Conservation (phyloP, 1,140 invertebrate genomes). For the Platyscapa corneri region DNA sequence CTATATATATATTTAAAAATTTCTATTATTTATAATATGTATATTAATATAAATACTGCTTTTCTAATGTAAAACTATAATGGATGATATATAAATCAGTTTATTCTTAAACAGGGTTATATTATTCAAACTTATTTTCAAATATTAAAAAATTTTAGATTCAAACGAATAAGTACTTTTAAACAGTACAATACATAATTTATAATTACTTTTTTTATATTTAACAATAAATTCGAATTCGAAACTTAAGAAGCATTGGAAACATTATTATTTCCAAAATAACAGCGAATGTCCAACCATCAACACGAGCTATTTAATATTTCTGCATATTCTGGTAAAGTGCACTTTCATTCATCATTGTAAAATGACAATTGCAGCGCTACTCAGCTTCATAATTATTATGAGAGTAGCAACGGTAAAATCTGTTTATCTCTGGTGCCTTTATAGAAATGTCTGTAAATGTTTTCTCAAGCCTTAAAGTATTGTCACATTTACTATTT, state of each 20-base stretch:
- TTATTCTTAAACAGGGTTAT: too few relatives aligned
- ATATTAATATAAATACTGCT: too few relatives aligned
- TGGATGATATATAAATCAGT: too few relatives aligned
- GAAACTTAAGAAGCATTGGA: too few relatives aligned
- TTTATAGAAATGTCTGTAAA: not conserved
- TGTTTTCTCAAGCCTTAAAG: not conserved
- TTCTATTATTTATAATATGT: too few relatives aligned
- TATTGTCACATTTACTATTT: not conserved
- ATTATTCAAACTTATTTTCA: too few relatives aligned
- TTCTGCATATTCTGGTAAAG: not conserved
- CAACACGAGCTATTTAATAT: not conserved
- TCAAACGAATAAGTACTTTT: not conserved
- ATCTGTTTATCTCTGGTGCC: conserved; percentile 36
- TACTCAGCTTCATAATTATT: conserved; percentile 28
- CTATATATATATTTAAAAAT: too few relatives aligned
- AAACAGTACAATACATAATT: not conserved
- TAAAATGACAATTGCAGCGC: not conserved
- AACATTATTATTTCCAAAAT: not conserved
- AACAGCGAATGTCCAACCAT: not conserved
- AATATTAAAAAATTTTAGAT: too few relatives aligned
- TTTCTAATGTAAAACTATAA: too few relatives aligned
- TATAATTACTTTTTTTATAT: not conserved
- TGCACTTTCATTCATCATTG: conserved; percentile 13
- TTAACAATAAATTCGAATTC: too few relatives aligned
- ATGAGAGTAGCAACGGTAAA: conserved; percentile 30